Conservation (phyloP, 2,113 vertebrate genomes). For the Aplodontia rufa region DNA sequence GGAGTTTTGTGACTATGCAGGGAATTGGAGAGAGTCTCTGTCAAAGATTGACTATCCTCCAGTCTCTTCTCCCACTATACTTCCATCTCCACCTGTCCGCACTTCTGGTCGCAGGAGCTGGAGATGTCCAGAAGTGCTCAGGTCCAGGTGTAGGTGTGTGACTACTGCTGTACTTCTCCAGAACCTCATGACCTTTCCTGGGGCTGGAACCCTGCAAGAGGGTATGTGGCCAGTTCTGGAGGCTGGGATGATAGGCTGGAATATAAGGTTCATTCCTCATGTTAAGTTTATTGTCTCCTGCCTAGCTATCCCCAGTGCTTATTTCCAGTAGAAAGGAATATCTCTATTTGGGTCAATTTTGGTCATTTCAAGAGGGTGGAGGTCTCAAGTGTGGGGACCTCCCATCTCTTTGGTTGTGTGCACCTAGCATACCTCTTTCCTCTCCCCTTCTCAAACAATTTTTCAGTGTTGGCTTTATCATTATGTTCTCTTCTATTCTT, state of each 20-base stretch:
- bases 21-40: conserved; percentile 15
- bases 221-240: not conserved
- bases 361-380: conserved; percentile 45
- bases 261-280: not conserved
- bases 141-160: not conserved
- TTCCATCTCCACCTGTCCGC: not conserved
- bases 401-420: not conserved
- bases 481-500: conserved; percentile 48
- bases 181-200: not conserved
- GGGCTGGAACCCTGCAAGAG: not conserved
- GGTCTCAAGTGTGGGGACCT: not conserved
- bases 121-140: not conserved
- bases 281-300: conserved; percentile 14
- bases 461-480: conserved; percentile 48
- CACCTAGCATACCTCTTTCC: not conserved
- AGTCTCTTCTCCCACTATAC: not conserved
- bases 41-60: not conserved
- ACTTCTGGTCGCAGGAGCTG: not conserved
- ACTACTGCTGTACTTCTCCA: not conserved
- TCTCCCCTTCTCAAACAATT: not conserved
- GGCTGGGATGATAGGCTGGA: not conserved
- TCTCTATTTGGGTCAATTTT: not conserved
- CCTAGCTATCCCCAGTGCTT: not conserved
- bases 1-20: conserved; percentile 24
- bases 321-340: conserved; percentile 31